Evolutionary conservation across 2,797 vertebrate species (phyloP), one percentile per base, ranked within the genome.

Genomic region (Pempheris klunzingeri): DNA sequence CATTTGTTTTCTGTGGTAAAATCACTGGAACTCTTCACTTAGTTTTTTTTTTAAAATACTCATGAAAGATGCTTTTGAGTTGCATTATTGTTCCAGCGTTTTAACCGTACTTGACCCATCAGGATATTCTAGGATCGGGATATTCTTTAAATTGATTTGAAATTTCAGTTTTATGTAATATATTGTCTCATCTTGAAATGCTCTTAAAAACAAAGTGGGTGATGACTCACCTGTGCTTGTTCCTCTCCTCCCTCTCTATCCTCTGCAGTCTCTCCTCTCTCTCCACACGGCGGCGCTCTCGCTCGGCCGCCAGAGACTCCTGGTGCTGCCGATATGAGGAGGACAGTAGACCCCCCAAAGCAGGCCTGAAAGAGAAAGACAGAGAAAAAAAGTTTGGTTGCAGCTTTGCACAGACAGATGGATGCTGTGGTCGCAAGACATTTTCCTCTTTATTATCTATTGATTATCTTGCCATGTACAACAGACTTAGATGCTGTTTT

Each of bases 251-350:
- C 61, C 97, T 94, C 85, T 99, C 97, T 82, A 99, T 98, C 87
- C 94, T 93, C 92, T 96, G 97, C 80, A 99, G 86, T 43, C 98
- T 90, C 78, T 98, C 97, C 87, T 99, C 97, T 90, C 98, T 94
- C 92, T 99, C 97, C 82, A 96, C 94, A 12, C 97, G 95, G 38
- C 98, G 94, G 59, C 96, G 94, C 91, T 98, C 97, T 92, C 98
- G 95, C 92, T 99, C 97, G 3, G 96, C 97, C 2, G 97, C 96
- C 94, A 99, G 87, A 2, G 97, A 98, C 81, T 99, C 98, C 87
- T 98, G 97, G 86, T 99, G 98, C 86, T 99, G 98, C 34, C 97
- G 92, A 87, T 97, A 98, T 1, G 97, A 98, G 36, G 97, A 98
- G 2, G 97, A 97, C 65, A 99, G 92, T 13, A 99, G 97, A 77